Evolutionary conservation across 2,113 vertebrate genomes (phyloP).

Genomic region (Andinoacara biseriatus): DNA sequence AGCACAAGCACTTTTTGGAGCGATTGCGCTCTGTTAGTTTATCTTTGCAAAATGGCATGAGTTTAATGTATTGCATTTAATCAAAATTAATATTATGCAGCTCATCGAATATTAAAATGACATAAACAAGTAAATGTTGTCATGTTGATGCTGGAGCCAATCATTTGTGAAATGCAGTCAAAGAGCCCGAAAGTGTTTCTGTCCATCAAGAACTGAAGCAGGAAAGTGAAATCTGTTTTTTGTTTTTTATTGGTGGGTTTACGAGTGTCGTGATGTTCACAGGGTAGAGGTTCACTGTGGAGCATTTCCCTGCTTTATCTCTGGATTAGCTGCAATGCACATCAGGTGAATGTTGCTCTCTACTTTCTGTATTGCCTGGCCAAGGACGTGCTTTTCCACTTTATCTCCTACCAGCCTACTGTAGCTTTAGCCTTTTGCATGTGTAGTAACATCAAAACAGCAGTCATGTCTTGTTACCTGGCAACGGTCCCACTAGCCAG

Average conservation of each 20-base stretch:
- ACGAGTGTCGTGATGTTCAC: not conserved
- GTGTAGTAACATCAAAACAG: constrained; percentile 74
- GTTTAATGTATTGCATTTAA: not conserved
- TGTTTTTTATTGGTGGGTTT: not conserved
- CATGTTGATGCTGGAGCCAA: not conserved
- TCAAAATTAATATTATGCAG: not conserved
- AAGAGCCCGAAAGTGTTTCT: not conserved
- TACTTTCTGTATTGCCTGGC: constrained; percentile 51
- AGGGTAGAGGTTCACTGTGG: not conserved
- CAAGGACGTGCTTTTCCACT: constrained; percentile 42
- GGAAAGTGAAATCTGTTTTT: not conserved
- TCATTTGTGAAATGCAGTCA: not conserved
- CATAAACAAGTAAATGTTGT: not conserved
- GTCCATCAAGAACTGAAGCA: not conserved
- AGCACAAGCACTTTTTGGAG: not conserved
- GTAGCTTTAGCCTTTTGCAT: constrained; percentile 60
- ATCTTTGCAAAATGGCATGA: not conserved
- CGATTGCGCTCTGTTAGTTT: not conserved
- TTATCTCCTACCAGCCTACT: constrained; percentile 36
- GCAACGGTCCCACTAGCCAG: constrained; percentile 83
- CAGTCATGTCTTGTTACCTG: constrained; percentile 83
- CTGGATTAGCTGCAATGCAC: not conserved
- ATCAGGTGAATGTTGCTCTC: constrained; percentile 1
- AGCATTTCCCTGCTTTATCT: not conserved
- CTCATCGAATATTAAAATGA: not conserved